These are phyloP conservation scores for Elgonia sp. DNA, from an alignment of 2,888 invertebrate species.

Conservation along the genomic window DNA sequence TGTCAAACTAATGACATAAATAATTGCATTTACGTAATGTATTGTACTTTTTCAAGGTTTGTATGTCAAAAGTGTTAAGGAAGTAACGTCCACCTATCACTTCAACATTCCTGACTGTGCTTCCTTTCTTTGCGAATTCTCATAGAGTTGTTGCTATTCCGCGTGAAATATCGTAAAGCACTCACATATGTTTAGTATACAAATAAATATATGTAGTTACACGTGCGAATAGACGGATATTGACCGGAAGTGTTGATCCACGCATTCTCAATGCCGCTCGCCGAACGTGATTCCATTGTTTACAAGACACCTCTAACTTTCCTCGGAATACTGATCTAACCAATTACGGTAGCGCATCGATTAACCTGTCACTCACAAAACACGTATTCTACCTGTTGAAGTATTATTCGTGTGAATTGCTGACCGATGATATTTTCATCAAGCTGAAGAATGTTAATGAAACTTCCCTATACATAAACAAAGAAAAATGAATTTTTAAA, in stretches of 20 bases:
- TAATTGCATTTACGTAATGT: no score
- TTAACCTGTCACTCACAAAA: slow-evolving; percentile 53
- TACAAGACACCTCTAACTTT: slow-evolving; percentile 78
- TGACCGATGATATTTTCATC: not conserved
- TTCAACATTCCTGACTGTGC: slow-evolving; percentile 2
- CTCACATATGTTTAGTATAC: slow-evolving; percentile 57
- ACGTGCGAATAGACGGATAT: slow-evolving; percentile 77
- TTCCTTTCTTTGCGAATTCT: slow-evolving; percentile 61
- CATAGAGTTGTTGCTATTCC: slow-evolving; percentile 48
- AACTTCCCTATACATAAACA: not conserved
- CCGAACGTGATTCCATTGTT: slow-evolving; percentile 82
- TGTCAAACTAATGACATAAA: no score
- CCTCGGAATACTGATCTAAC: slow-evolving; percentile 79
- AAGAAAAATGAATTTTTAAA: no score
- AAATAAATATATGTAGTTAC: slow-evolving; percentile 71
- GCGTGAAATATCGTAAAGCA: slow-evolving; percentile 63
- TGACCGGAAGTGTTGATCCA: slow-evolving; percentile 82
- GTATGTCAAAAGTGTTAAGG: slow-evolving; percentile 55
- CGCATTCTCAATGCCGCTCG: slow-evolving; percentile 80
- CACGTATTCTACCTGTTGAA: slow-evolving; percentile 54
- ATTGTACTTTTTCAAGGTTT: slow-evolving; percentile 19
- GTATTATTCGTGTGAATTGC: slow-evolving; percentile 61
- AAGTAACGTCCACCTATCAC: slow-evolving; percentile 41
- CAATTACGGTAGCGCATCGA: slow-evolving; percentile 74
- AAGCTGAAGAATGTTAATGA: slow-evolving; percentile 14